Conservation (phyloP, 2,797 vertebrate genomes). For the Pipistrellus nathusii region DNA sequence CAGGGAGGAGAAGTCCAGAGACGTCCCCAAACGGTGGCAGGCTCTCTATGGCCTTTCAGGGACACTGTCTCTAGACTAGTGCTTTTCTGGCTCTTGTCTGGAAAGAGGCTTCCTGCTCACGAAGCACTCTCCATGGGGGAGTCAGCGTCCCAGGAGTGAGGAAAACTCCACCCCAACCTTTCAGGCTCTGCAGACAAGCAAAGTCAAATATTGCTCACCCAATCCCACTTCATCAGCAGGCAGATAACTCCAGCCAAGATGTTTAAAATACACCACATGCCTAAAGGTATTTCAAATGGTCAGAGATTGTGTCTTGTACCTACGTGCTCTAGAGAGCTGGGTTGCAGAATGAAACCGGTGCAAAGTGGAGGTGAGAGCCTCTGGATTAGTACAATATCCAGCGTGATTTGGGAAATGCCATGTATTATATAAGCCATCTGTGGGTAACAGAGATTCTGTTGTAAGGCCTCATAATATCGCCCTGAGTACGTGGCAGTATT, state of each 20-base stretch:
- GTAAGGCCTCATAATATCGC: conserved; percentile 13
- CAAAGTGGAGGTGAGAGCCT: neutral
- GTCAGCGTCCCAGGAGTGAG: no score
- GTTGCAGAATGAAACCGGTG: neutral
- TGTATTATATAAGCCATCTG: neutral
- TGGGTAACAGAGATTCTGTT: conserved; percentile 57
- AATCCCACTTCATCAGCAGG: neutral
- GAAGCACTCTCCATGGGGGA: no score
- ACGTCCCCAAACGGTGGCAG: no score
- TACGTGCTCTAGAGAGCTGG: neutral
- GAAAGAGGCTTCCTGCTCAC: no score
- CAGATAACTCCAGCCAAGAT: neutral
- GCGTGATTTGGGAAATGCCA: neutral
- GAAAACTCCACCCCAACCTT: neutral
- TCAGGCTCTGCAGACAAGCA: neutral
- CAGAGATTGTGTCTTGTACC: neutral
- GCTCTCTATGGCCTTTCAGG: no score
- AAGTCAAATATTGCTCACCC: neutral
- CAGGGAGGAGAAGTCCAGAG: no score
- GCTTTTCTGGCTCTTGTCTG: no score
- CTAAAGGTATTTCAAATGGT: neutral
- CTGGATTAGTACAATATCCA: neutral
- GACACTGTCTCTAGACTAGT: no score
- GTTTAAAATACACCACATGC: conserved; percentile 10
- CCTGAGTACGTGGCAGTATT: neutral